A percentile compares a stretch with the other conserved stretches of the same genome.
These are phyloP conservation scores for Echeneis naucrates DNA, from an alignment of 2,797 vertebrate species.

Conservation along the genomic window DNA sequence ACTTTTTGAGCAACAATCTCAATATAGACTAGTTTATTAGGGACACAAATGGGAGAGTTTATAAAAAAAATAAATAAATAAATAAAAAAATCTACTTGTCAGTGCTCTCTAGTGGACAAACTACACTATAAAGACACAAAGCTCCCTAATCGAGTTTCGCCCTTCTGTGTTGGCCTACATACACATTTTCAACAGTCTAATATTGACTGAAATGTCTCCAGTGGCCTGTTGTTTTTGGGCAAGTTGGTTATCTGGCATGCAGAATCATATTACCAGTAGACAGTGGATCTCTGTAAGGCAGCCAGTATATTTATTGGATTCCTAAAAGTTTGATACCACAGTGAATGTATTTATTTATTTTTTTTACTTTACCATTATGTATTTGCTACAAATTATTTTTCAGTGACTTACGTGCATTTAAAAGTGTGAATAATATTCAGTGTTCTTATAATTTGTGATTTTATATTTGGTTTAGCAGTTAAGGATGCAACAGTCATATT, in stretches of 20 bases:
- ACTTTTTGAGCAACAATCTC: background rate
- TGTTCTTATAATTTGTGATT: too few species aligned
- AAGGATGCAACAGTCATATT: too few species aligned
- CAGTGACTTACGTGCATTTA: too few species aligned
- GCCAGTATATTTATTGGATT: background rate
- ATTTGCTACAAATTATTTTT: too few species aligned
- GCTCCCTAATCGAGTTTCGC: background rate
- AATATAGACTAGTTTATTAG: background rate
- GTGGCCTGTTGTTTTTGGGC: background rate
- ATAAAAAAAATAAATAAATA: too few species aligned
- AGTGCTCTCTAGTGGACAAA: constrained; percentile 1
- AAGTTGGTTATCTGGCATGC: background rate
- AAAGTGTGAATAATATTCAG: too few species aligned
- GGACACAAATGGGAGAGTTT: background rate
- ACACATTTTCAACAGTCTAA: background rate
- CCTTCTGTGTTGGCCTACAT: background rate
- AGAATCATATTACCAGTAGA: background rate
- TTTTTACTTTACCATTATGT: too few species aligned
- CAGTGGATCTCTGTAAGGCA: too few species aligned
- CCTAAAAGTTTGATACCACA: too few species aligned
- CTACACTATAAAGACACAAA: background rate
- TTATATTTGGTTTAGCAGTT: too few species aligned
- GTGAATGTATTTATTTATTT: background rate
- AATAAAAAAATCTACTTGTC: background rate
- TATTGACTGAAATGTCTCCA: background rate